Evolutionary conservation across 2,113 vertebrate species (phyloP).

Genomic region (Mellivora capensis): DNA sequence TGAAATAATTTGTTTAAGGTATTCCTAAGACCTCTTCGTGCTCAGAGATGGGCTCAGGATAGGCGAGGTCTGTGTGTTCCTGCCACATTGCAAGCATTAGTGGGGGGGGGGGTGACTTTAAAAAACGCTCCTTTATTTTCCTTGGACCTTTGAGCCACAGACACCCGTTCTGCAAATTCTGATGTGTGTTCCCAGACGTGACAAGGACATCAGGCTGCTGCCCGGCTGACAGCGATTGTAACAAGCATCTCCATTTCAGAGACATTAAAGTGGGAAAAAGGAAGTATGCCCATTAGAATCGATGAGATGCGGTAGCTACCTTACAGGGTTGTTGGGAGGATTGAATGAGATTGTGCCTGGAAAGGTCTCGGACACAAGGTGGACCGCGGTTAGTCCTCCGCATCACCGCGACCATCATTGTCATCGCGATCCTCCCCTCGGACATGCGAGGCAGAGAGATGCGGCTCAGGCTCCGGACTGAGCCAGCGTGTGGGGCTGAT

Average conservation of each 20-base stretch:
- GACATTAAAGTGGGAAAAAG: background rate
- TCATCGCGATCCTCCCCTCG: background rate
- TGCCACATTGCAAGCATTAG: background rate
- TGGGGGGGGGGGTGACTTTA: background rate
- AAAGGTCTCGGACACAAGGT: background rate
- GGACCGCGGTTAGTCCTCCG: background rate
- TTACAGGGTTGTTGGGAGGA: background rate
- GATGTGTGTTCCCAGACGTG: background rate
- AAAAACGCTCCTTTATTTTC: background rate
- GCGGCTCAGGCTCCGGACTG: background rate
- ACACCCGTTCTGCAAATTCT: background rate
- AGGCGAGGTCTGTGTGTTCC: background rate
- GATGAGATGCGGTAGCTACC: background rate
- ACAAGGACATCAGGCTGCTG: background rate
- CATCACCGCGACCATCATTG: too few species aligned
- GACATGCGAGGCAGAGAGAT: fast-evolving
- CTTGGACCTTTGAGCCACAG: background rate
- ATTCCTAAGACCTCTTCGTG: background rate
- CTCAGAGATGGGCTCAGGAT: background rate
- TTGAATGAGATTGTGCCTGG: background rate
- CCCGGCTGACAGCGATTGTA: background rate
- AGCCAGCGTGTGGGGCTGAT: fast-evolving
- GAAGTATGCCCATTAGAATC: background rate
- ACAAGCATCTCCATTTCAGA: background rate
- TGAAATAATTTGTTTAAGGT: background rate